Base-by-base conservation (phyloP, 1,140 invertebrate species). In the Drosophila kepulauana region DNA sequence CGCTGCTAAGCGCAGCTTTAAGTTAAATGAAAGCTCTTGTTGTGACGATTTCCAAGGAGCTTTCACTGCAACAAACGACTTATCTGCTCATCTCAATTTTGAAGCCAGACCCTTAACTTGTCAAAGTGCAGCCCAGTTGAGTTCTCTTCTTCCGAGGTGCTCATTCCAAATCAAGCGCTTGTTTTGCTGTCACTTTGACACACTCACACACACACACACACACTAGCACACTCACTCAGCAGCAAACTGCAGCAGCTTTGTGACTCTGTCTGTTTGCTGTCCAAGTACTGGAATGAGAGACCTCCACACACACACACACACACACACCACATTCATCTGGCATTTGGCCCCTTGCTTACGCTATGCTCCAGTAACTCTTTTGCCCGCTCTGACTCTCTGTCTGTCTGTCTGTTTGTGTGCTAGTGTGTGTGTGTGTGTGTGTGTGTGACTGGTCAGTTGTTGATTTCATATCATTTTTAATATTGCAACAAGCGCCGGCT, bases 381-480 rank as follows among this genome's bases (percentile, higher is more conserved):
- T 45, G 46, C 49, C 41, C 11, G 38, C n/a, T 43, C 41, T 13
- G 41, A 10, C 38, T n/a, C 3, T 41, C n/a, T 13, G 11, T 43
- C n/a, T 13, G 35, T 38, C 28, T 46, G 35, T 63, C 49, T 64
- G 56, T 64, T 20, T 46, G 20, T 25, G 20, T 25, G 20, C 20
- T 25, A 25, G 20, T 25, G 3, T 16, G 1, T 16, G 48, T 51
- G 3, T 25, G 20, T 15, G 7, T 41, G 38, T 43, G 41, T 43
- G 41, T 43, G 41, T 43, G 41, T 13, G 11, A 13, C 45, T 68
- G 30, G 13, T 58, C 30, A 25, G 33, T 48, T 64, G 72, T 81
- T 81, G 72, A 71, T 81, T 76, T 68, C 77, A 73, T 81, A 80
- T 81, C 59, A 80, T 81, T 81, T 81, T 81, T 76, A 81, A 79